Evolutionary conservation across 2,888 invertebrate species (phyloP).

Genomic region (Agonopterix heracliana): DNA sequence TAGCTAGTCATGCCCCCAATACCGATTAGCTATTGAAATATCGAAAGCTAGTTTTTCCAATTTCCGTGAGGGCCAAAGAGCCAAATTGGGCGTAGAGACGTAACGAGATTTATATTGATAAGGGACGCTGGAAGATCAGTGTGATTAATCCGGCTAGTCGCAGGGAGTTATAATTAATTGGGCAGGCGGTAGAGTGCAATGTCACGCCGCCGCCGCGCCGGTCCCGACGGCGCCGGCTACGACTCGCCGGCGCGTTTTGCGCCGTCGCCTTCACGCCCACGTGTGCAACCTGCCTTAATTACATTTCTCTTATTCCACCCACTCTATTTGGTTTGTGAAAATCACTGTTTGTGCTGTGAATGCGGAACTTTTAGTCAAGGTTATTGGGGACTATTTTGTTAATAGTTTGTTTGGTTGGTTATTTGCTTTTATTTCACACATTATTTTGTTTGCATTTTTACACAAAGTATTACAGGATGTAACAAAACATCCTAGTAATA

Average conservation of each 20-base stretch:
- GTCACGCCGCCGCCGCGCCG: slow-evolving; percentile 16
- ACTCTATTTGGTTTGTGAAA: no score
- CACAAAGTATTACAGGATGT: no score
- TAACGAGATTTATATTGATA: slow-evolving; percentile 30
- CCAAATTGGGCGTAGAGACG: slow-evolving; percentile 25
- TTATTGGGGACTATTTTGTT: no score
- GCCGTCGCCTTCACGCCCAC: not conserved
- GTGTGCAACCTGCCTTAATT: not conserved
- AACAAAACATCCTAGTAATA: no score
- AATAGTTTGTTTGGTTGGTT: no score
- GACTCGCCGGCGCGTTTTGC: no score
- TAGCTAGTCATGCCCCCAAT: slow-evolving; percentile 14
- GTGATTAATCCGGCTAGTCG: slow-evolving; percentile 23
- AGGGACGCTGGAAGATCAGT: slow-evolving; percentile 24
- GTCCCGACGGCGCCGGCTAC: no score
- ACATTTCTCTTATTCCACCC: not conserved
- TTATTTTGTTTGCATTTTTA: no score
- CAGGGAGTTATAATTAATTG: slow-evolving; percentile 23
- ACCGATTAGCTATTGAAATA: slow-evolving; percentile 13
- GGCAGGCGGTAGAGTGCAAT: slow-evolving; percentile 15
- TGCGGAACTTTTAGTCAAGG: no score
- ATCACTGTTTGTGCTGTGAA: no score
- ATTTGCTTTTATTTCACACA: no score
- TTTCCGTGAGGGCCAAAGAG: slow-evolving; percentile 19
- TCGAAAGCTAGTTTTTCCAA: slow-evolving; percentile 23